phyloP scores from a whole-genome alignment of 2,113 vertebrate species.

The Marmota flaviventris region DNA sequence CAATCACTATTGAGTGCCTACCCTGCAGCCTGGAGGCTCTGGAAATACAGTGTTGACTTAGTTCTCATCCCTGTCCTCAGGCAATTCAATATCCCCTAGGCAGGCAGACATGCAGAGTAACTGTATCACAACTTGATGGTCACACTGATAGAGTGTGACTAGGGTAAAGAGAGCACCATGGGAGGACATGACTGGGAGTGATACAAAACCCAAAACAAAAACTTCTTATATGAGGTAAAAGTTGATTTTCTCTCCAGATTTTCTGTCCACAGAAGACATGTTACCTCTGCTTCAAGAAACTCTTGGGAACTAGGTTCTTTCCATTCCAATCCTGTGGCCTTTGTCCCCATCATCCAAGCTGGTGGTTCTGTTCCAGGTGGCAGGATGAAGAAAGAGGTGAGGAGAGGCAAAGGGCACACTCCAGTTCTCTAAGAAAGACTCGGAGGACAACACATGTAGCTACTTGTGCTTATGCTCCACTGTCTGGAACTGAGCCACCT shows the following conservation, averaged over 20 bases:
- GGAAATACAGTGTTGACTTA: background rate
- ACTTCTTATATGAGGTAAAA: background rate
- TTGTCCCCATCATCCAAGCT: background rate
- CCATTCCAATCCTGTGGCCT: background rate
- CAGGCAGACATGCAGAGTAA: background rate
- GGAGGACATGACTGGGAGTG: background rate
- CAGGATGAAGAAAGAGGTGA: background rate
- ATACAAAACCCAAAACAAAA: background rate
- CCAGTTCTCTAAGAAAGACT: background rate
- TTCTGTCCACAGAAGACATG: background rate
- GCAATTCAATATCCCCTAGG: background rate
- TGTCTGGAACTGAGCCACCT: background rate
- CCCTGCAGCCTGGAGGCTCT: background rate
- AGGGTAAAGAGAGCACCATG: background rate
- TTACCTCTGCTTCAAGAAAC: background rate
- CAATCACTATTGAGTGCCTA: background rate
- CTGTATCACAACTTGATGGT: background rate
- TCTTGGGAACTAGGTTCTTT: background rate
- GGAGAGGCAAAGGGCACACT: background rate
- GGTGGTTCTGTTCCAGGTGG: background rate
- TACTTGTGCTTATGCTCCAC: background rate
- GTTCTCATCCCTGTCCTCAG: background rate
- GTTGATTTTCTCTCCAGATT: background rate
- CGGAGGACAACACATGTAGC: background rate
- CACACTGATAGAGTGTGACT: background rate